Evolutionary conservation across 1,140 invertebrate species (phyloP), one percentile per base, ranked within the genome.

Genomic region (Neodiprion virginianus): DNA sequence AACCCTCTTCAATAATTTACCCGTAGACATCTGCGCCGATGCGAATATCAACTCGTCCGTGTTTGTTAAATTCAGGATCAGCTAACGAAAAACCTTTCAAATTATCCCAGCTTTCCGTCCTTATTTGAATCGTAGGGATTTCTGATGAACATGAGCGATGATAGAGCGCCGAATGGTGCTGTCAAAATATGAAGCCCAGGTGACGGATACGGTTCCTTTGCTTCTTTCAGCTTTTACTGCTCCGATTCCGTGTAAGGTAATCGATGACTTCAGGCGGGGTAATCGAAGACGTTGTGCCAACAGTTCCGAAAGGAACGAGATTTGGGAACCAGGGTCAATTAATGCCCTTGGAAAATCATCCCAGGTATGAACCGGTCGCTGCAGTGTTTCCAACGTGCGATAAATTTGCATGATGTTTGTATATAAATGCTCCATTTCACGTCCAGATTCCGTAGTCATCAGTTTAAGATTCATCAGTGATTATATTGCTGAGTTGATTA

Each of bases 261-360:
- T 67, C 21, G 1, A 66, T 5, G 28, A 48, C 48, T 48, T 50
- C 50, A 8, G 70, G 17, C 78, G 72, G 12, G 21, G 71, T 1
- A 81, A 50, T 0, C 73, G 71, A 49, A 81, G 66, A 8, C 72
- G 47, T 69, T 80, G 80, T 28, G 70, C 73, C 11, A 78, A 23
- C 73, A 17, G 72, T 72, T 79, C 78, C 12, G 78, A 75, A 48
- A 80, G 75, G n/a, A 80, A 73, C 3, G 76, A 75, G 12, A 72
- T 74, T 65, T 81, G 72, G 0, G 78, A 80, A 2, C 79, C 79
- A 21, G 17, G 79, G 1, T 72, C 72, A 1, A 67, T 23, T 5
- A 75, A 11, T 50, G 74, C 76, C 0, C 78, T 69, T 0, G 78
- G 23, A 48, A 78, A 65, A 47, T 79, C 78, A 61, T 74, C 75